Evolutionary conservation across 2,888 invertebrate species (phyloP).

Genomic region (Rhaphigaster nebulosa): DNA sequence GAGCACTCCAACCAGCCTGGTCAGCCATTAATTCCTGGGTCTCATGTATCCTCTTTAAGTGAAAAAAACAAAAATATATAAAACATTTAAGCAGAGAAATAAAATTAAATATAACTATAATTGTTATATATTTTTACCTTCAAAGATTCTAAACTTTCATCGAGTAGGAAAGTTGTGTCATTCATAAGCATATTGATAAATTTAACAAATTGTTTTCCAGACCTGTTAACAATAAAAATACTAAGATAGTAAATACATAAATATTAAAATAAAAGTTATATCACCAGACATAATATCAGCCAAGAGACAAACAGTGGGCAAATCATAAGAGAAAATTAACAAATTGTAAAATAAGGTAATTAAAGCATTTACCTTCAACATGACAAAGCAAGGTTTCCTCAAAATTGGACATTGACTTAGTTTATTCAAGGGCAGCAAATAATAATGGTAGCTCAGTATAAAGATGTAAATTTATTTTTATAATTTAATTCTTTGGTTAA

Average conservation of each 20-base stretch:
- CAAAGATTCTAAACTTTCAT: constrained; percentile 94
- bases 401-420: no score
- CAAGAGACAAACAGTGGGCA: no score
- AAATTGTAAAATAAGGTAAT: no score
- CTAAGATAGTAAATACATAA: not conserved
- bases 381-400: no score
- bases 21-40: constrained; percentile 89
- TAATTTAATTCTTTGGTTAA: no score
- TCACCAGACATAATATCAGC: no score
- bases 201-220: constrained; percentile 93
- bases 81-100: not conserved
- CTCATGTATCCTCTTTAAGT: constrained; percentile 73
- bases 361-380: no score
- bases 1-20: constrained; percentile 76
- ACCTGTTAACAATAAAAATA: constrained; percentile 70
- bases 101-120: not conserved
- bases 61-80: not conserved
- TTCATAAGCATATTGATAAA: constrained; percentile 99
- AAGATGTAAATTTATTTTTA: no score
- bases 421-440: no score
- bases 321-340: no score
- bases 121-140: constrained; percentile 69
- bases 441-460: no score
- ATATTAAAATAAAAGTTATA: constrained; percentile 30
- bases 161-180: constrained; percentile 95